phyloP scores from a whole-genome alignment of 2,888 invertebrate species.

The Darwinula stevensoni region DNA sequence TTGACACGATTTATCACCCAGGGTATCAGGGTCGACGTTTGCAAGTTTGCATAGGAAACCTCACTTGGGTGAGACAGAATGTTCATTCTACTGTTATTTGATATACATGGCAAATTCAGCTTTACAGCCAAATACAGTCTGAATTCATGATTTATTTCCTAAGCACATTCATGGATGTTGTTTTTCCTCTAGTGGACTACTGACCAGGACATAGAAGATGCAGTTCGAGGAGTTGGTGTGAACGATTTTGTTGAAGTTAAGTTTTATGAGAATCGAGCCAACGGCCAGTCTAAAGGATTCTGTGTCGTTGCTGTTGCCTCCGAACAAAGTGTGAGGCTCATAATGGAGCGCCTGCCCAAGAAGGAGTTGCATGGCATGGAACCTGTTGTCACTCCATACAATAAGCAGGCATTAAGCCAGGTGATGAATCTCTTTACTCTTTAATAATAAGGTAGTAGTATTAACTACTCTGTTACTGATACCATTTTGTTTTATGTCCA shows the following conservation, averaged over 20 bases:
- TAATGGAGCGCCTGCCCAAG: slow-evolving; percentile 78
- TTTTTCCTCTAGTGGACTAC: slow-evolving; percentile 63
- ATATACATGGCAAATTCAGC: no score
- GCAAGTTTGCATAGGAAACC: no score
- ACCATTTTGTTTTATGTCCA: no score
- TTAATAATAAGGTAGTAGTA: no score
- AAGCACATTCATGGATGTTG: slow-evolving; percentile 8
- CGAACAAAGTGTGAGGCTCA: slow-evolving; percentile 55
- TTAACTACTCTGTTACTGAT: no score
- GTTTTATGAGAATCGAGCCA: slow-evolving; percentile 95
- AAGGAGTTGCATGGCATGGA: slow-evolving; percentile 84
- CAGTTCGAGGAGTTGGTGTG: slow-evolving; percentile 59
- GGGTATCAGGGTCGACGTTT: no score
- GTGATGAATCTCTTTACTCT: slow-evolving; percentile 13
- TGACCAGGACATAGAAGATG: slow-evolving; percentile 77
- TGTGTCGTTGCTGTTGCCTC: slow-evolving; percentile 82
- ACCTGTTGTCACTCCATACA: slow-evolving; percentile 78
- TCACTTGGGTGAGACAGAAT: no score
- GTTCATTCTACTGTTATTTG: no score
- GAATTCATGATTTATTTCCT: no score
- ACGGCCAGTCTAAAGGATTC: slow-evolving; percentile 95
- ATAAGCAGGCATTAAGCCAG: slow-evolving; percentile 49
- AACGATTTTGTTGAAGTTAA: slow-evolving; percentile 88
- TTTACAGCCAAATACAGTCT: no score
- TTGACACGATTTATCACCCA: no score